Conservation (phyloP, 2,113 vertebrate species). For the Oncorhynchus gorbuscha region DNA sequence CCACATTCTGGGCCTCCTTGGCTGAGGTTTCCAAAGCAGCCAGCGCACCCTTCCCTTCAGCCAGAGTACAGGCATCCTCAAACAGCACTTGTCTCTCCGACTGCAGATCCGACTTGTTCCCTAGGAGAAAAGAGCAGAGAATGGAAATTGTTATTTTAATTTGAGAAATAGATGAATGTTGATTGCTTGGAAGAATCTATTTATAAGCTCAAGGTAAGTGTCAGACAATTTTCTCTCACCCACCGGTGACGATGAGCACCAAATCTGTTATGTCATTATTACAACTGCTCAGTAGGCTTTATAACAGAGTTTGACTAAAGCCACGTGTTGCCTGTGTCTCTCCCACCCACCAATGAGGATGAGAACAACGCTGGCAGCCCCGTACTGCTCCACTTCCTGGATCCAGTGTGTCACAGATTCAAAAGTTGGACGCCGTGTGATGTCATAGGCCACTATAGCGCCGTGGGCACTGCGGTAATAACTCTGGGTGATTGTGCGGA, state of each 20-base stretch:
- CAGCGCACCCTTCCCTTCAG: constrained; percentile 81
- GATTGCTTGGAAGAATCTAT: too few relatives aligned
- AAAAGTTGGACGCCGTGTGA: constrained; percentile 85
- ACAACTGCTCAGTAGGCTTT: not conserved
- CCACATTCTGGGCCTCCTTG: constrained; percentile 68
- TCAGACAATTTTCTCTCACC: too few relatives aligned
- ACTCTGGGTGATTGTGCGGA: constrained; percentile 95
- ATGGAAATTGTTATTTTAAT: too few relatives aligned
- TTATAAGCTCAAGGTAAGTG: too few relatives aligned
- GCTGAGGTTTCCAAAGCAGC: constrained; percentile 93
- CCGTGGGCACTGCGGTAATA: constrained; percentile 97
- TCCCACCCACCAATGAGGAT: constrained; percentile 87
- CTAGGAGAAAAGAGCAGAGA: constrained; percentile 73
- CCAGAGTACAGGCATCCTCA: constrained; percentile 87
- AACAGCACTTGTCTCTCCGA: constrained; percentile 84
- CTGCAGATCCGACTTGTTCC: constrained; percentile 87
- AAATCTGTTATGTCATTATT: too few relatives aligned
- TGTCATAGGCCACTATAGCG: constrained; percentile 93
- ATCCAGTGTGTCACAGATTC: constrained; percentile 91
- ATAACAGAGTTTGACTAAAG: not conserved
- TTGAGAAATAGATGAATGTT: too few relatives aligned
- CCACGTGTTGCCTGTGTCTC: not conserved
- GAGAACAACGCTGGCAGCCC: constrained; percentile 86
- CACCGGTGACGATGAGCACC: too few relatives aligned
- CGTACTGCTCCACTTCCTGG: constrained; percentile 88